Evolutionary conservation across 2,888 invertebrate species (phyloP).

Genomic region (Choreutis nemorana): DNA sequence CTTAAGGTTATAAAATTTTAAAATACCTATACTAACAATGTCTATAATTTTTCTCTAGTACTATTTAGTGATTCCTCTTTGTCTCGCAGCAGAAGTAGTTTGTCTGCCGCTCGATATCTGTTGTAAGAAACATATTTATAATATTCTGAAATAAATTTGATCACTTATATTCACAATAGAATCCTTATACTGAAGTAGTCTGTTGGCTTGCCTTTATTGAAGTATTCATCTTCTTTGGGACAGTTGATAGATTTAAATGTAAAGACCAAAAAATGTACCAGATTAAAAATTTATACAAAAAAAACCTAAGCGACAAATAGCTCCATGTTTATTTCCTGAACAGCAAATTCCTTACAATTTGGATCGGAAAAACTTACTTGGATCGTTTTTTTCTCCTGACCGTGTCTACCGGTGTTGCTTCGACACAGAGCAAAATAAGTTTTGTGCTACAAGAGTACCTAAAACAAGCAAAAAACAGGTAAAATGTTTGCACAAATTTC

Average conservation of each 20-base stretch:
- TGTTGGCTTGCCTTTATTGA: too few relatives aligned
- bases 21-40: conserved; percentile 13
- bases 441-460: conserved; percentile 87
- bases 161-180: too few relatives aligned
- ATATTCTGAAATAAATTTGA: too few relatives aligned
- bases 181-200: too few relatives aligned
- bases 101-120: conserved; percentile 37
- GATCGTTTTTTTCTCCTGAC: conserved; percentile 67
- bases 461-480: conserved; percentile 13
- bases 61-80: conserved; percentile 35
- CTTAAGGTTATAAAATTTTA: conserved; percentile 16
- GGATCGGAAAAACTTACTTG: conserved; percentile 31
- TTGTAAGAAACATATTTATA: conserved; percentile 10
- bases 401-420: conserved; percentile 74
- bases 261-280: too few relatives aligned
- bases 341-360: too few relatives aligned
- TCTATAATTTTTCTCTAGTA: conserved; percentile 41
- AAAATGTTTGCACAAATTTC: too few relatives aligned
- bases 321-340: too few relatives aligned
- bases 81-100: conserved; percentile 28
- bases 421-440: conserved; percentile 90
- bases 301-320: too few relatives aligned
- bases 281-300: too few relatives aligned
- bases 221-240: too few relatives aligned
- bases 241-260: too few relatives aligned